Percentiles rank a stretch among this genome's conserved stretches.
Evolutionary conservation across 2,797 vertebrate species (phyloP).

Genomic region (Sebastes kiyomatsui): DNA sequence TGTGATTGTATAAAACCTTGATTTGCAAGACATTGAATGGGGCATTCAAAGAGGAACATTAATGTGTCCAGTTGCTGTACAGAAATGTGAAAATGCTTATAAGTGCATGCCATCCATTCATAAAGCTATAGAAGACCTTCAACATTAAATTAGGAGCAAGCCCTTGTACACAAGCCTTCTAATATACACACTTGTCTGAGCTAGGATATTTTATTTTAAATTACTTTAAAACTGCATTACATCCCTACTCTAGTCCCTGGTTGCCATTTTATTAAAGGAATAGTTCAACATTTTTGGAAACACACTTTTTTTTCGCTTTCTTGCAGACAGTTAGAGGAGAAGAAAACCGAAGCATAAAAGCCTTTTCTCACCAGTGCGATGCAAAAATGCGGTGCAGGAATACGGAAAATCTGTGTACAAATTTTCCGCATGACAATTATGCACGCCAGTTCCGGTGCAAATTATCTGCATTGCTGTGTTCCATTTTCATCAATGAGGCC

Average conservation of each 20-base stretch:
- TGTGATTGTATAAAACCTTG: neutral
- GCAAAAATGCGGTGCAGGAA: too few relatives aligned
- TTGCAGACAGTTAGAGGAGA: neutral
- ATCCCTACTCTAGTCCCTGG: neutral
- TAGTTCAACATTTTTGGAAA: neutral
- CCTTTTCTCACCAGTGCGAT: too few relatives aligned
- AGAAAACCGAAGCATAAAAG: too few relatives aligned
- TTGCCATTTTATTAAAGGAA: neutral
- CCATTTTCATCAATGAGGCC: too few relatives aligned
- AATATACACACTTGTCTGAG: neutral
- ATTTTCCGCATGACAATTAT: rapidly evolving
- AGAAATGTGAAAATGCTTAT: neutral
- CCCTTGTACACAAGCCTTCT: neutral
- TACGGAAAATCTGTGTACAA: too few relatives aligned
- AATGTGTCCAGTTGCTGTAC: neutral
- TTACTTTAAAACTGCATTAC: neutral
- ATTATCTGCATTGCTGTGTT: too few relatives aligned
- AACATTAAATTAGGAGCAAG: neutral
- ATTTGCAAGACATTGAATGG: neutral
- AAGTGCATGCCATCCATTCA: neutral
- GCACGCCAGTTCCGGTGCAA: too few relatives aligned
- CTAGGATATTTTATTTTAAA: neutral
- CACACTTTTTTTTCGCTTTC: neutral
- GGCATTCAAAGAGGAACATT: neutral
- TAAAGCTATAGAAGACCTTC: neutral